Conservation (phyloP, 2,113 vertebrate genomes). For the Sinocyclocheilus anophthalmus region DNA sequence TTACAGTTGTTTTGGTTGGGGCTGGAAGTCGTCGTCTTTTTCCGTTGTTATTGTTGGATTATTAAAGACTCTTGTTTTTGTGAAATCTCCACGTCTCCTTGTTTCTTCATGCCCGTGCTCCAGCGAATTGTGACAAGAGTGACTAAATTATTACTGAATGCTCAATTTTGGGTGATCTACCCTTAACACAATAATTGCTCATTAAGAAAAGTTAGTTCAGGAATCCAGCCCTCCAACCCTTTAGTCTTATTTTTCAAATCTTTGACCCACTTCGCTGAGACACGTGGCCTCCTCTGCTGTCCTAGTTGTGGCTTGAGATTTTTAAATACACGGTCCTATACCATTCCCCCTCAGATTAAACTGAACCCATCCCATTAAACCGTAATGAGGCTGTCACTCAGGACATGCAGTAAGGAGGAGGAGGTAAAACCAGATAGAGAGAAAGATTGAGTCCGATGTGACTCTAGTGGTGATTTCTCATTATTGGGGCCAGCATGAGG, state of each 20-base stretch:
- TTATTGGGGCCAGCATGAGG: constrained; percentile 21
- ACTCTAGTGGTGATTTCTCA: constrained; percentile 19
- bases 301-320: constrained; percentile 32
- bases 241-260: neutral
- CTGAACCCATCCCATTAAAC: constrained; percentile 29
- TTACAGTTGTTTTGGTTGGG: no score
- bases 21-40: no score
- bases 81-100: no score
- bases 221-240: neutral
- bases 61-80: no score
- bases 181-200: neutral
- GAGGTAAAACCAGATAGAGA: constrained; percentile 27
- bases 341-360: constrained; percentile 26
- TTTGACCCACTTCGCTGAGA: constrained; percentile 18
- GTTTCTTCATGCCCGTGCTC: no score
- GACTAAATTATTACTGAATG: neutral
- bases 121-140: no score
- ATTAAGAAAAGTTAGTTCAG: neutral
- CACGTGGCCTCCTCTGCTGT: neutral
- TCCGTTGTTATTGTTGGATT: no score
- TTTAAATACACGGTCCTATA: constrained; percentile 21
- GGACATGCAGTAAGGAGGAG: neutral
- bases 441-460: constrained; percentile 20
- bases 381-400: constrained; percentile 40
- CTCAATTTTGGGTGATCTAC: neutral